These are phyloP conservation scores for Epirrhoe alternata DNA, from an alignment of 2,888 invertebrate genomes.

Conservation along the genomic window DNA sequence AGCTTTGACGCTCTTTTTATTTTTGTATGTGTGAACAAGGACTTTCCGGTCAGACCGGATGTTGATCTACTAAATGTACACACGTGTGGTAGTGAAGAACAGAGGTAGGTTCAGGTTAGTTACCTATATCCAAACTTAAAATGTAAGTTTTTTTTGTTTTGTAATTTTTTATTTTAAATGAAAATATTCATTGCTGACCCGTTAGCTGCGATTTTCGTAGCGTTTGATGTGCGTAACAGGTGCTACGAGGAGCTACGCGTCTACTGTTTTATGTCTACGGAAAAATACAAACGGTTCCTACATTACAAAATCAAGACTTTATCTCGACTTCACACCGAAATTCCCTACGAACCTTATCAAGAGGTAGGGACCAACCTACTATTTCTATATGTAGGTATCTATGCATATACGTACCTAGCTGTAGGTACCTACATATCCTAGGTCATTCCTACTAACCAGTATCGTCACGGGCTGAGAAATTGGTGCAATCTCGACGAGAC, in stretches of 20 bases:
- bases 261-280: neutral
- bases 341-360: too few relatives aligned
- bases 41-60: neutral
- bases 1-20: neutral
- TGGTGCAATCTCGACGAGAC: constrained; percentile 65
- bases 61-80: neutral
- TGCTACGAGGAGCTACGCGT: neutral
- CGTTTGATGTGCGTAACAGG: neutral
- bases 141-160: too few relatives aligned
- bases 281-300: too few relatives aligned
- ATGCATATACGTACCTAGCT: constrained; percentile 1
- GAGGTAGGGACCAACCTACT: too few relatives aligned
- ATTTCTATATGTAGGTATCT: neutral
- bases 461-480: constrained; percentile 53
- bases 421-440: neutral
- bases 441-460: constrained; percentile 1
- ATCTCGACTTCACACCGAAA: too few relatives aligned
- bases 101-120: too few relatives aligned
- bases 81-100: too few relatives aligned
- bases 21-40: neutral
- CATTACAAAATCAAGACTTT: too few relatives aligned
- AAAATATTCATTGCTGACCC: neutral
- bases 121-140: too few relatives aligned
- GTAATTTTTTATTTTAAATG: too few relatives aligned
- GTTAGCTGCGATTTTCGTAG: neutral